phyloP scores from a whole-genome alignment of 92 coral and sea anemone species.

The Porites lobata region DNA sequence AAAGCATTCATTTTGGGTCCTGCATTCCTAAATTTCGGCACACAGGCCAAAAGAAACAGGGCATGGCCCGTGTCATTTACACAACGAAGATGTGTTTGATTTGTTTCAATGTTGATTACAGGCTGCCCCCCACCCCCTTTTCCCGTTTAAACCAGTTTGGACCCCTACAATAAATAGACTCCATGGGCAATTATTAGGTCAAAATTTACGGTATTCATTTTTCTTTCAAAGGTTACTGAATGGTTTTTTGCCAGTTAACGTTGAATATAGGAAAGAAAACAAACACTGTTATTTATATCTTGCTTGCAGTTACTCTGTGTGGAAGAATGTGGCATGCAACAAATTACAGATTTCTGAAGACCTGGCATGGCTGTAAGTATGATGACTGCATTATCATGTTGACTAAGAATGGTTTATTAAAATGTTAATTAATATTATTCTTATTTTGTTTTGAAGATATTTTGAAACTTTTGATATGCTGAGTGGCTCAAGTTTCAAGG shows the following conservation, averaged over 20 bases:
- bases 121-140: background rate
- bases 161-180: too few species aligned
- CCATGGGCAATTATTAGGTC: too few species aligned
- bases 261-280: too few species aligned
- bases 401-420: background rate
- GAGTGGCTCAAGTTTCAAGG: conserved; percentile 86
- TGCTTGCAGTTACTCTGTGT: conserved; percentile 83
- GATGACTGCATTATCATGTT: background rate
- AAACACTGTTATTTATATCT: background rate
- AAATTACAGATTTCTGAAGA: conserved; percentile 91
- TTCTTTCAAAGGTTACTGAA: too few species aligned
- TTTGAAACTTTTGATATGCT: conserved; percentile 98
- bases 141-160: background rate
- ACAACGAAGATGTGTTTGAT: too few species aligned
- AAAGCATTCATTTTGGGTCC: too few species aligned
- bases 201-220: too few species aligned
- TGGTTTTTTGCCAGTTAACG: too few species aligned
- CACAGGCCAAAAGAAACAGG: too few species aligned
- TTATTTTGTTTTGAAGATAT: conserved; percentile 66
- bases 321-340: conserved; percentile 97
- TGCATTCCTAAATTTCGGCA: too few species aligned
- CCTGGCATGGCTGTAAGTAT: conserved; percentile 97
- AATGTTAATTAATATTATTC: background rate
- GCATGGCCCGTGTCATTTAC: too few species aligned
- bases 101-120: too few species aligned